Evolutionary conservation across 2,888 invertebrate genomes (phyloP).

Genomic region (Drosophila eohydei): DNA sequence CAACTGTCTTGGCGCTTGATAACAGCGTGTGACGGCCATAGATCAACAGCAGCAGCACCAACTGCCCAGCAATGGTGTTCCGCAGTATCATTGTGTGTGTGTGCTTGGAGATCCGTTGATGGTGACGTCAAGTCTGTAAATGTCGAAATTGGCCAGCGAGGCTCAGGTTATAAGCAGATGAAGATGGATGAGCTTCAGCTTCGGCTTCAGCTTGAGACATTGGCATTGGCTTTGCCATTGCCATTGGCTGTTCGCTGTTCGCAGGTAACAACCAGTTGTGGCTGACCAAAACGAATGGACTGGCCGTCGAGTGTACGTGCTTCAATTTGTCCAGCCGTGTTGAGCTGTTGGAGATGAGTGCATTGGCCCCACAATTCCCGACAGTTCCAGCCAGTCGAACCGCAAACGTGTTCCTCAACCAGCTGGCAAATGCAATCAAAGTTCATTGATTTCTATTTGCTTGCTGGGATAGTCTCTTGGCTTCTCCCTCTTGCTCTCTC

Average conservation of each 20-base stretch:
- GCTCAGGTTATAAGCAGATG: conserved; percentile 62
- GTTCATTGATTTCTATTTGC: conserved; percentile 66
- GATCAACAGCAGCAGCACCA: conserved; percentile 45
- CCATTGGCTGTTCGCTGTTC: conserved; percentile 1
- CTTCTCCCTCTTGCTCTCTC: neutral
- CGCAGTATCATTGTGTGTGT: conserved; percentile 75
- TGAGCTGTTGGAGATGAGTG: conserved; percentile 32
- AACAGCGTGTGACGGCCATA: conserved; percentile 53
- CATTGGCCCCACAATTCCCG: conserved; percentile 44
- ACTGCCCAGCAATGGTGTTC: conserved; percentile 60
- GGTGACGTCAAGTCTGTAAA: conserved; percentile 67
- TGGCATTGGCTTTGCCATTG: neutral
- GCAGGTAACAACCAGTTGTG: conserved; percentile 61
- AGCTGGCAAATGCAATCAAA: conserved; percentile 33
- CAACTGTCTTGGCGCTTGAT: conserved; percentile 69
- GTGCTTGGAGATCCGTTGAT: conserved; percentile 29
- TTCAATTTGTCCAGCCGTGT: conserved; percentile 49
- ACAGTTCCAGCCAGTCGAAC: conserved; percentile 19
- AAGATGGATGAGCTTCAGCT: conserved; percentile 44
- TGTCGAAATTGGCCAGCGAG: conserved; percentile 57
- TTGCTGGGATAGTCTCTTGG: conserved; percentile 4
- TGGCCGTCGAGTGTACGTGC: conserved; percentile 44
- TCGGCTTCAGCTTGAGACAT: conserved; percentile 7
- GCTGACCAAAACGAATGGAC: conserved; percentile 63
- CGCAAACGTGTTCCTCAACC: conserved; percentile 62